Evolutionary conservation across 2,888 invertebrate genomes (phyloP).

Genomic region (Rhagonycha lutea): DNA sequence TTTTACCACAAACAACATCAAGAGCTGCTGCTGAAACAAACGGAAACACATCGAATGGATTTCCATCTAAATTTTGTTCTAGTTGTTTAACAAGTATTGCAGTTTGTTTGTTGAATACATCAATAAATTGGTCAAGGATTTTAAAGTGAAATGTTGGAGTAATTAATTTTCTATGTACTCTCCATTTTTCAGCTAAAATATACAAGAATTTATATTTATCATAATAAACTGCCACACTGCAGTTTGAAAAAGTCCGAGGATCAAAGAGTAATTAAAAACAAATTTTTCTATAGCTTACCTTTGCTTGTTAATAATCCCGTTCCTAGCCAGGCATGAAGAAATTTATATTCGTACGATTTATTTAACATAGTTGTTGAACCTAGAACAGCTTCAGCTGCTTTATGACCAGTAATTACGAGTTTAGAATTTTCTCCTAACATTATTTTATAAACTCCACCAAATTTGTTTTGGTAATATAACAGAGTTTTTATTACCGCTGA

Average conservation of each 20-base stretch:
- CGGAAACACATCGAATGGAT: slow-evolving; percentile 63
- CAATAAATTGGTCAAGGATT: slow-evolving; percentile 72
- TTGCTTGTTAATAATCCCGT: not conserved
- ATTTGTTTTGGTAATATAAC: not conserved
- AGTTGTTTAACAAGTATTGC: slow-evolving; percentile 62
- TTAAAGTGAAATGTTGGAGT: slow-evolving; percentile 81
- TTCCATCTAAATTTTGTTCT: slow-evolving; percentile 48
- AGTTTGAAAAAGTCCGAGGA: no score
- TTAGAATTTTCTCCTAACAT: not conserved
- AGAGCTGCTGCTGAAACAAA: slow-evolving; percentile 63
- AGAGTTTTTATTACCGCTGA: not conserved
- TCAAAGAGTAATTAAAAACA: not conserved
- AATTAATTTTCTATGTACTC: slow-evolving; percentile 67
- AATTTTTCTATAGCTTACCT: not conserved
- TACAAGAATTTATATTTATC: not conserved
- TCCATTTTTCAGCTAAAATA: slow-evolving; percentile 62
- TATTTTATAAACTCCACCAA: not conserved
- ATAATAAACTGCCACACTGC: no score
- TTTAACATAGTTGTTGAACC: not conserved
- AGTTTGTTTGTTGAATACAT: slow-evolving; percentile 69
- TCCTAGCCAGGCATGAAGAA: not conserved
- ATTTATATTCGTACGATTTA: slow-evolving; percentile 1
- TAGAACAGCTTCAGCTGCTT: not conserved
- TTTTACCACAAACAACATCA: slow-evolving; percentile 64
- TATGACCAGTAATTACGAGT: not conserved